These are phyloP conservation scores for Limenitis camilla DNA, from an alignment of 2,888 invertebrate species.

Conservation along the genomic window DNA sequence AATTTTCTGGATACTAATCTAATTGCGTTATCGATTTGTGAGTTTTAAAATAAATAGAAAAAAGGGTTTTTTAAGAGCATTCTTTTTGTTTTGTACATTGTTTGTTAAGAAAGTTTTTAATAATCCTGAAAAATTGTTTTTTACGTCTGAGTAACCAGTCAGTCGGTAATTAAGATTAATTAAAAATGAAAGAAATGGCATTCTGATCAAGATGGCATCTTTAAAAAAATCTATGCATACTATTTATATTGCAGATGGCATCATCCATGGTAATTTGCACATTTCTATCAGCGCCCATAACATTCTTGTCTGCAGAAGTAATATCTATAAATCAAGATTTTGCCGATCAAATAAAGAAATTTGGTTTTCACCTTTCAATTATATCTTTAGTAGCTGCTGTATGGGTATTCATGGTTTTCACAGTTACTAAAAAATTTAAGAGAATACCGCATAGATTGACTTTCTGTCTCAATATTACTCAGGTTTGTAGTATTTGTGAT, in stretches of 20 bases:
- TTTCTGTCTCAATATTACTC: slow-evolving; percentile 83
- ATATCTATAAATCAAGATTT: slow-evolving; percentile 88
- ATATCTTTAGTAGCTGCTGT: slow-evolving; percentile 83
- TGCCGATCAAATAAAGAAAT: slow-evolving; percentile 82
- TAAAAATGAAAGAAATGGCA: no score
- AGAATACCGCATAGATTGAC: slow-evolving; percentile 89
- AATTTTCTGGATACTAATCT: no score
- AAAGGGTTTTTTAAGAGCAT: no score
- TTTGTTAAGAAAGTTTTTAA: no score
- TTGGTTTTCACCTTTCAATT: slow-evolving; percentile 89
- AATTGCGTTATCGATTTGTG: no score
- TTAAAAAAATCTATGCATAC: neutral
- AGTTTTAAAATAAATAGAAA: no score
- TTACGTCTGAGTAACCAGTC: no score
- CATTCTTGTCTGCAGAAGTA: slow-evolving; percentile 96
- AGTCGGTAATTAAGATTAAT: no score
- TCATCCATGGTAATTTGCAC: slow-evolving; percentile 96
- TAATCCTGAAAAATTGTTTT: no score
- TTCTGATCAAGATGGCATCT: no score
- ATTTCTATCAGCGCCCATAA: slow-evolving; percentile 93
- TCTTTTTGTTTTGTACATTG: no score
- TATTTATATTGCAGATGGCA: slow-evolving; percentile 78
- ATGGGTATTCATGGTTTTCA: slow-evolving; percentile 85
- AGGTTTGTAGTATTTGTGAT: slow-evolving; percentile 69
- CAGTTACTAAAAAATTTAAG: slow-evolving; percentile 82